phyloP scores from a whole-genome alignment of 2,888 invertebrate species.

The Microplitis manilae region DNA sequence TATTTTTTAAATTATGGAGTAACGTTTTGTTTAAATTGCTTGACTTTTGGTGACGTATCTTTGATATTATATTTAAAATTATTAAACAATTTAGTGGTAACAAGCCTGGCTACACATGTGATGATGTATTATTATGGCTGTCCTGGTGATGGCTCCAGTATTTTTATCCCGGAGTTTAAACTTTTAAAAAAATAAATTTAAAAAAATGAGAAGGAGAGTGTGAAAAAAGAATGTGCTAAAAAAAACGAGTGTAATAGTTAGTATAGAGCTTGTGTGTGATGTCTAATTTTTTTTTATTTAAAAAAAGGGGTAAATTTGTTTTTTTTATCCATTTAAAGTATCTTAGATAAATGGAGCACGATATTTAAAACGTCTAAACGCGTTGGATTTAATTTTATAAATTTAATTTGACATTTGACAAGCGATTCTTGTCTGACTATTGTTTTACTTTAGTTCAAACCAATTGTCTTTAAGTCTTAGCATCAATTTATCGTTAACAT shows the following conservation, averaged over 20 bases:
- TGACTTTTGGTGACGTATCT: background rate
- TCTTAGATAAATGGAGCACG: background rate
- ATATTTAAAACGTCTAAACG: background rate
- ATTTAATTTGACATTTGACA: background rate
- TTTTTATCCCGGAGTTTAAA: constrained; percentile 51
- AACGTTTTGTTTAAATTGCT: no score
- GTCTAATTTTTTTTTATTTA: no score
- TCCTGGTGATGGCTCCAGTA: constrained; percentile 46
- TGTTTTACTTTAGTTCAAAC: background rate
- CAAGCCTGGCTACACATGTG: constrained; percentile 46
- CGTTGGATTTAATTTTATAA: background rate
- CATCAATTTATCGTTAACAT: background rate
- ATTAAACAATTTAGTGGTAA: constrained; percentile 24
- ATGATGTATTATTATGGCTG: constrained; percentile 33
- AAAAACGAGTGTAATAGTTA: constrained; percentile 9
- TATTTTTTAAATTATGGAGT: no score
- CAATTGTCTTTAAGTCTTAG: background rate
- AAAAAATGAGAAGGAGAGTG: constrained; percentile 8
- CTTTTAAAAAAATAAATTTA: background rate
- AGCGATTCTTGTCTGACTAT: background rate
- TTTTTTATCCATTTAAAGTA: no score
- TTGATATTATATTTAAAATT: background rate
- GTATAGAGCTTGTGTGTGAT: background rate
- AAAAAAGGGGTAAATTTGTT: no score
- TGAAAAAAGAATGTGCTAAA: constrained; percentile 7